Percentiles rank a stretch among this genome's conserved stretches.
Conservation (phyloP, 2,797 vertebrate genomes). For the Leuciscus waleckii region DNA sequence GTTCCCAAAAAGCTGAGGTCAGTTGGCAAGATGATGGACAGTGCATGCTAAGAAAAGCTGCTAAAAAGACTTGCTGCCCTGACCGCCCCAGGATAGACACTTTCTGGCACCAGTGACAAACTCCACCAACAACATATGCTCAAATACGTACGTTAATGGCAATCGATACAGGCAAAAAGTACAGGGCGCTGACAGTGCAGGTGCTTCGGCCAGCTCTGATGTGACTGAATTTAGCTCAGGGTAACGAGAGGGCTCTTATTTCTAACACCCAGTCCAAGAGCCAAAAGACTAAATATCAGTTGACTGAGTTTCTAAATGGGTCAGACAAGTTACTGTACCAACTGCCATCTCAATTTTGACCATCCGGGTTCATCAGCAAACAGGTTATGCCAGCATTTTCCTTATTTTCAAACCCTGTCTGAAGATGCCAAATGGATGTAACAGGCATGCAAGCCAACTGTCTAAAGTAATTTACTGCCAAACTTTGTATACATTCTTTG, state of each 20-base stretch:
- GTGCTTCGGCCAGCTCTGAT: not conserved
- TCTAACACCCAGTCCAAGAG: constrained; percentile 28
- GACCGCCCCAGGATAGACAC: not conserved
- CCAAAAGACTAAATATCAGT: constrained; percentile 27
- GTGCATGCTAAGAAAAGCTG: constrained; percentile 32
- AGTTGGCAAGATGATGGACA: constrained; percentile 17
- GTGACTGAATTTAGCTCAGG: constrained; percentile 19
- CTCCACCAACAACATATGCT: not conserved
- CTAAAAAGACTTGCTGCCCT: not conserved
- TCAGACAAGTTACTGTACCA: constrained; percentile 13
- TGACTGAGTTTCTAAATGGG: constrained; percentile 19
- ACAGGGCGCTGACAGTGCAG: constrained; percentile 1
- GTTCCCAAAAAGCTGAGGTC: constrained; percentile 8
- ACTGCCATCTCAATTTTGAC: constrained; percentile 1
- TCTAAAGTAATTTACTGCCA: not conserved
- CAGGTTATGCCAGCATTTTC: not conserved
- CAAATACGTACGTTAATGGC: not conserved
- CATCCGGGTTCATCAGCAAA: not conserved
- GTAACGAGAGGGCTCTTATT: constrained; percentile 44
- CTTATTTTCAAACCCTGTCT: not conserved
- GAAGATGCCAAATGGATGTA: constrained; percentile 2
- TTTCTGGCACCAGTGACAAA: constrained; percentile 6
- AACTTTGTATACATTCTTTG: not conserved
- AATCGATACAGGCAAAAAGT: not conserved
- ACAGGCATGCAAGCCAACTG: constrained; percentile 14